These are phyloP conservation scores for Augochlorella aurata DNA, from an alignment of 2,888 invertebrate genomes.

Conservation along the genomic window DNA sequence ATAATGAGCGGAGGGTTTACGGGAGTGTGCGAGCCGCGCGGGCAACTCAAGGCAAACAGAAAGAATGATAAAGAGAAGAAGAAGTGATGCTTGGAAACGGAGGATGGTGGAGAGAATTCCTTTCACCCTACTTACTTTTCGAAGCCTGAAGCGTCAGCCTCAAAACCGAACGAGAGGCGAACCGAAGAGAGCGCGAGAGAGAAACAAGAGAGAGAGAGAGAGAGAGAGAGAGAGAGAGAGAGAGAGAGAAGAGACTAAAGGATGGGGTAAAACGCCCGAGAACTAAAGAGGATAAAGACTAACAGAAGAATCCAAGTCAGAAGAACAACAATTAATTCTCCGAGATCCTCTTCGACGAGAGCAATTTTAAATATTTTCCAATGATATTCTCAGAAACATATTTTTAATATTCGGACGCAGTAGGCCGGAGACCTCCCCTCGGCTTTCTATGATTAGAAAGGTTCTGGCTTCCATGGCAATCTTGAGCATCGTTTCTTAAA, in stretches of 20 bases:
- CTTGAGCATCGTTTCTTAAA: neutral
- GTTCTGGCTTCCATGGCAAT: neutral
- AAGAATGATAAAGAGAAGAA: slow-evolving; percentile 51
- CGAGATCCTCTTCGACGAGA: neutral
- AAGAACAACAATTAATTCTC: neutral
- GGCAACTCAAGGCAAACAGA: slow-evolving; percentile 50
- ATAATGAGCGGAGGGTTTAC: slow-evolving; percentile 41
- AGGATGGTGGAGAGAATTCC: slow-evolving; percentile 62
- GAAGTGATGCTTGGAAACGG: slow-evolving; percentile 57
- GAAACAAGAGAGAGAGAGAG: neutral
- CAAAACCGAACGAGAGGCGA: slow-evolving; percentile 13
- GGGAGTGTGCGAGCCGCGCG: slow-evolving; percentile 12
- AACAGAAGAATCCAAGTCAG: slow-evolving; percentile 5
- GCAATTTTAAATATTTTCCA: too few relatives aligned
- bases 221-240: neutral
- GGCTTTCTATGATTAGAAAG: neutral
- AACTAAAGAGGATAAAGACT: slow-evolving; percentile 20
- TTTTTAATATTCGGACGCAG: neutral
- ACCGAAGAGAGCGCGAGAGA: neutral
- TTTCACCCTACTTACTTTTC: slow-evolving; percentile 60
- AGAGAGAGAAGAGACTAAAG: neutral
- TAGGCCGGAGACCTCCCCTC: neutral
- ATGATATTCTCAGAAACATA: too few relatives aligned
- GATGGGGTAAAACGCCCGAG: slow-evolving; percentile 20
- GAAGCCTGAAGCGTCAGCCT: slow-evolving; percentile 35